A percentile compares a stretch with the other conserved stretches of the same genome.
Conservation (phyloP, 1,140 invertebrate species). For the Apocrypta bakeri region DNA sequence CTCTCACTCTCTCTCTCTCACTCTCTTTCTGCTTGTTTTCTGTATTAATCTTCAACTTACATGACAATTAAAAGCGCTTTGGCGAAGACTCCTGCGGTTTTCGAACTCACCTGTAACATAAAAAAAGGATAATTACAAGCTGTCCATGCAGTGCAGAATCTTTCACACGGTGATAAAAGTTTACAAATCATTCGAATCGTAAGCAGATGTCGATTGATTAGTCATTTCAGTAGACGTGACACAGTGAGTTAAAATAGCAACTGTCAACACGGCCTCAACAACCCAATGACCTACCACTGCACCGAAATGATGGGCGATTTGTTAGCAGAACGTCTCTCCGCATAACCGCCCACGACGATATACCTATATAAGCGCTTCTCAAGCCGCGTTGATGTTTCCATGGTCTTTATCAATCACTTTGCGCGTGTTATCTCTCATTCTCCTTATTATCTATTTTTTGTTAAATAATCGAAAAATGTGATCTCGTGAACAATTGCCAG, state of each 20-base stretch:
- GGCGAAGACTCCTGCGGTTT: neutral
- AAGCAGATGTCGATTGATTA: no score
- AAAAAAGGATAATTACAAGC: neutral
- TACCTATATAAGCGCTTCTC: neutral
- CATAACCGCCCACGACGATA: neutral
- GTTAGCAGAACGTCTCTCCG: neutral
- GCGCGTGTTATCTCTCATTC: no score
- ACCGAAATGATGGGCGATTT: neutral
- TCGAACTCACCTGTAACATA: neutral
- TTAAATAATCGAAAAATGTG: no score
- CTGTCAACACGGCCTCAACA: neutral
- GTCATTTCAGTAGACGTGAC: no score
- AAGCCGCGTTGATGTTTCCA: no score
- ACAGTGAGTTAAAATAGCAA: neutral
- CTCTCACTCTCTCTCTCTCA: neutral
- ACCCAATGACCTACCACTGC: no score
- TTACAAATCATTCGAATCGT: neutral
- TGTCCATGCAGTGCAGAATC: neutral
- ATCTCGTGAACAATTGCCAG: no score
- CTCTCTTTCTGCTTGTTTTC: neutral
- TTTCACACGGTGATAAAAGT: neutral
- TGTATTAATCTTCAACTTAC: constrained; percentile 2
- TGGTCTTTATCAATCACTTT: no score
- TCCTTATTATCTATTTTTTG: no score
- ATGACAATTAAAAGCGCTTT: constrained; percentile 2